Base-by-base conservation (phyloP, 2,113 vertebrate species). In the Sylvia atricapilla region DNA sequence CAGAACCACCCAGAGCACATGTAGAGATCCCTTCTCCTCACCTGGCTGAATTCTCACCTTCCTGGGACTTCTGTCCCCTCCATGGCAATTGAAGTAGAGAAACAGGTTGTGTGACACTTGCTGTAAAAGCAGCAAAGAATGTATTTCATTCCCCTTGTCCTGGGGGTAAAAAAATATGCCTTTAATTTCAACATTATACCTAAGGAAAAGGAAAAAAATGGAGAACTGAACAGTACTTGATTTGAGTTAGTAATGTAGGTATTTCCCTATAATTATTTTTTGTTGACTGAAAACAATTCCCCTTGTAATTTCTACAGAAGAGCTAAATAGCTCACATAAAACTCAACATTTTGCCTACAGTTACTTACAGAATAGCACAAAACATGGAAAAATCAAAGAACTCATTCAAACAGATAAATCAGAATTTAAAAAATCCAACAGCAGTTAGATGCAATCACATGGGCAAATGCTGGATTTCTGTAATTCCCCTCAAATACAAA, bases 1-100 rank as follows among this genome's bases (percentile, higher is more conserved):
- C 98, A 99, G 97, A 98, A 98, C 80, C 98, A 99, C 77, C 99
- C 98, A 0, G 96, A 98, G 62, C 98, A 99, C 95, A 90, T 98
- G 85, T 99, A 96, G 95, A 74, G 76, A 17, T 19, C 50, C 27
- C 30, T 50, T 62, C 89, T 70, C 62, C 82, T 70, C 75, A 17
- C 83, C 88, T 31, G 37, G 53, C 13, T 49, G 39, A 25, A 14
- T 62, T 77, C 91, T 70, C 79, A 50, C 81, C 89, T 75, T 81
- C 21, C 78, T 76, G 59, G 69, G 90, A 85, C 56, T 89, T 44
- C 64, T 67, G 64, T 70, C 63, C 46, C 39, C 87, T 77, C 79
- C 80, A 24, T 0, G 0, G 66, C 63, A 91, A 94, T 75, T 82
- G 77, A 94, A 94, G 66, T 24, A 93, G 70, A 89, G 74, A 31